Conservation (phyloP, 2,797 vertebrate genomes). For the Steatocranus sp. region DNA sequence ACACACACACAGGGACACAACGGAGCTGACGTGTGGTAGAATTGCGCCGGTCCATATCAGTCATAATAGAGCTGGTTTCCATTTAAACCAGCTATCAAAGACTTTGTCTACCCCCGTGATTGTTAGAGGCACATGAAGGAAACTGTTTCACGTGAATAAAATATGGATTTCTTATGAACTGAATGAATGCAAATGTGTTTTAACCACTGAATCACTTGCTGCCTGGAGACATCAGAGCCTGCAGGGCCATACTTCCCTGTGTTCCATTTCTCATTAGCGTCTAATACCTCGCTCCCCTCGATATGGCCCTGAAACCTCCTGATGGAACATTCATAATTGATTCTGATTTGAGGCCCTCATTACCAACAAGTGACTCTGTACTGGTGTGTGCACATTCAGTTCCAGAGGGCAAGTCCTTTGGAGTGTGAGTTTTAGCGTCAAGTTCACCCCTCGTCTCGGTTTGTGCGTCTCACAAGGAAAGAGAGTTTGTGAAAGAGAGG, state of each 20-base stretch:
- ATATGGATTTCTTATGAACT: conserved; percentile 51
- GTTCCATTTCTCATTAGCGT: conserved; percentile 71
- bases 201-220: conserved; percentile 52
- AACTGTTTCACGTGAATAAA: conserved; percentile 61
- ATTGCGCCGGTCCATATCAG: conserved; percentile 8
- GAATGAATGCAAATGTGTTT: conserved; percentile 73
- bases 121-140: conserved; percentile 50
- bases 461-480: neutral
- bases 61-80: conserved; percentile 41
- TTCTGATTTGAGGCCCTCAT: conserved; percentile 69
- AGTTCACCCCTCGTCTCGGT: conserved; percentile 11
- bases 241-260: conserved; percentile 56
- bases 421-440: conserved; percentile 35
- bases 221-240: conserved; percentile 60
- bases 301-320: conserved; percentile 61
- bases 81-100: conserved; percentile 55
- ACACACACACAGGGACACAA: neutral
- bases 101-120: conserved; percentile 46
- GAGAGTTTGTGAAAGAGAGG: conserved; percentile 5
- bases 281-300: conserved; percentile 61
- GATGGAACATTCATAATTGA: conserved; percentile 76
- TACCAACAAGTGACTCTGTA: conserved; percentile 68
- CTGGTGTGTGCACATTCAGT: conserved; percentile 30
- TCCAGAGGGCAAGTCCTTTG: conserved; percentile 51
- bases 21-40: neutral